Evolutionary conservation across 2,888 invertebrate species (phyloP), one percentile per base, ranked within the genome.

Genomic region (Antheraea yamamai): DNA sequence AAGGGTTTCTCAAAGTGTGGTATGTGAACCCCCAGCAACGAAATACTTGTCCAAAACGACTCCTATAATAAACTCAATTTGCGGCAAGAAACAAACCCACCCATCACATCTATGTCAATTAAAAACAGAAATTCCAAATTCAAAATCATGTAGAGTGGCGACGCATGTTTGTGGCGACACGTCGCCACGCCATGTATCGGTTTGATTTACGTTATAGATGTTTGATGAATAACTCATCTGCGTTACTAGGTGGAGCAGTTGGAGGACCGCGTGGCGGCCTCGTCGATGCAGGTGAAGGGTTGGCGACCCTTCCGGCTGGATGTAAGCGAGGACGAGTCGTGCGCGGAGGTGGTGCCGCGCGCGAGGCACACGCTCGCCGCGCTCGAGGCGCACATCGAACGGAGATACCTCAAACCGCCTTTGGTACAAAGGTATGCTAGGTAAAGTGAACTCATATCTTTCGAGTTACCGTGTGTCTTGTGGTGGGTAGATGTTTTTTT

Each of bases 381-480:
- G 0, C 94, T 99, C 20, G 99, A 99, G 91, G 96, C 97, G 0
- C 98, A 98, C 81, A 98, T 99, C 75, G 99, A 99, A 91, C 95
- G 99, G 82, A 95, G 99, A 81, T 99, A 99, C 90, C 95, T 99
- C 70, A 98, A 98, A 90, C 98, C 99, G 76, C 99, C 99, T 70
- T 95, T 99, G 76, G 98, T 97, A 84, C 94, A 92, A 87, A 94
- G 94, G 94, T 94, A 90, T 84, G 90, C 90, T 88, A 89, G 91
- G 91, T 91, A 91, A 89, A 87, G 90, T 88, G 83, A 80, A 79
- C 78, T 77, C 76, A 39, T 75, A 58, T 72, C 35, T 70, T 14
- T 66, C 23, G 70, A 14, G n/a, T 23, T 64, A 68, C 55, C 72
- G 51, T 58, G 74, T 77, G 68, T 75, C 30, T 76, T 75, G 75